Evolutionary conservation across 2,888 invertebrate species (phyloP).

Genomic region (Platycheirus rosarum): DNA sequence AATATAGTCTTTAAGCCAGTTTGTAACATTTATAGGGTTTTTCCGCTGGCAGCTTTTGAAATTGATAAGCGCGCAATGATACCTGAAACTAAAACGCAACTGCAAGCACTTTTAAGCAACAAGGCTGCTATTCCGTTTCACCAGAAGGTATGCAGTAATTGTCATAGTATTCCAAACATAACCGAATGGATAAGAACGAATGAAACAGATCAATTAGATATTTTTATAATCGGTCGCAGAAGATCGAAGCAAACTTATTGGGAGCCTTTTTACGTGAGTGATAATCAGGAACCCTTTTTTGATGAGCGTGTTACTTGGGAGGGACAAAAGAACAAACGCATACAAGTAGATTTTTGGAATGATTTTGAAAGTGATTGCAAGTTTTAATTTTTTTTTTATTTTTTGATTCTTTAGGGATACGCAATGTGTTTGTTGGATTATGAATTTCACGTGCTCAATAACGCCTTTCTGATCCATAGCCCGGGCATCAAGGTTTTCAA

Average conservation of each 20-base stretch:
- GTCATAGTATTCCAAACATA: slow-evolving; percentile 76
- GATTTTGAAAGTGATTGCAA: too few relatives aligned
- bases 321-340: slow-evolving; percentile 85
- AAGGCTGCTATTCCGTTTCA: slow-evolving; percentile 76
- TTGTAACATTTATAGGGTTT: slow-evolving; percentile 84
- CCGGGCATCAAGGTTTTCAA: slow-evolving; percentile 92
- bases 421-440: slow-evolving; percentile 93
- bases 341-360: slow-evolving; percentile 77
- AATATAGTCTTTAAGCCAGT: neutral
- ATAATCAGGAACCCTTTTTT: slow-evolving; percentile 92
- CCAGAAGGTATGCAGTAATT: slow-evolving; percentile 75
- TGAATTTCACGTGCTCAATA: slow-evolving; percentile 94
- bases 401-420: slow-evolving; percentile 86
- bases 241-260: slow-evolving; percentile 88
- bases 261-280: slow-evolving; percentile 97
- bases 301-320: slow-evolving; percentile 96
- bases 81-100: slow-evolving; percentile 77
- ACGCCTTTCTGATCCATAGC: slow-evolving; percentile 93
- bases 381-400: neutral
- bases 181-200: slow-evolving; percentile 72
- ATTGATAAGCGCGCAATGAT: slow-evolving; percentile 83
- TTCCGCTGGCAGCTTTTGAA: slow-evolving; percentile 92
- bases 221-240: slow-evolving; percentile 89
- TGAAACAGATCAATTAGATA: slow-evolving; percentile 60
- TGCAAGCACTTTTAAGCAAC: slow-evolving; percentile 73